These are phyloP conservation scores for Hedychridium roseum DNA, from an alignment of 2,888 invertebrate genomes.

Conservation along the genomic window DNA sequence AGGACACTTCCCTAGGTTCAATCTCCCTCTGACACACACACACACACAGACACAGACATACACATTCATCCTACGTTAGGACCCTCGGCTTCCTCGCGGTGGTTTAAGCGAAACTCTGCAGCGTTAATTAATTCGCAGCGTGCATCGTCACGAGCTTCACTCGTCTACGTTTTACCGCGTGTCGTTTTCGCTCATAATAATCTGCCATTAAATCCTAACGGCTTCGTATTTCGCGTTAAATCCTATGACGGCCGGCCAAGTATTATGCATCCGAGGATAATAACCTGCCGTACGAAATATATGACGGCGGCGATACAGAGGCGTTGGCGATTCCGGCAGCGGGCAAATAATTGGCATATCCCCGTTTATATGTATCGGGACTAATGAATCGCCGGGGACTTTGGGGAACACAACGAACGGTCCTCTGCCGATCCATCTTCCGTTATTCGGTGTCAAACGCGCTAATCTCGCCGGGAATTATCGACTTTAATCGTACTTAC, in stretches of 20 bases:
- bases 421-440: slow-evolving; percentile 28
- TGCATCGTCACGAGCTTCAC: neutral
- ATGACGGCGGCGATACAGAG: too few relatives aligned
- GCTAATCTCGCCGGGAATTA: slow-evolving; percentile 35
- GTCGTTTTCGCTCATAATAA: slow-evolving; percentile 10
- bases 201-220: slow-evolving; percentile 18
- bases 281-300: slow-evolving; percentile 10
- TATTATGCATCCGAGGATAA: slow-evolving; percentile 19
- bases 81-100: too few relatives aligned
- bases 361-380: slow-evolving; percentile 22
- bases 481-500: slow-evolving; percentile 24
- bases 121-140: neutral
- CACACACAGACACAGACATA: too few relatives aligned
- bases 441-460: slow-evolving; percentile 35
- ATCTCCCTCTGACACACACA: too few relatives aligned
- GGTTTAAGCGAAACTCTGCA: neutral
- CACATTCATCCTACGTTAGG: too few relatives aligned
- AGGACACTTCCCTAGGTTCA: too few relatives aligned
- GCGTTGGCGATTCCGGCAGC: too few relatives aligned
- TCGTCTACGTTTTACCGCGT: slow-evolving; percentile 5
- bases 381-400: slow-evolving; percentile 40
- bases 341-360: too few relatives aligned
- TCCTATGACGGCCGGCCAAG: slow-evolving; percentile 2
- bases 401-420: slow-evolving; percentile 31
- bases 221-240: neutral